These are phyloP conservation scores for Calonectris borealis DNA, from an alignment of 2,113 vertebrate species.

Conservation along the genomic window DNA sequence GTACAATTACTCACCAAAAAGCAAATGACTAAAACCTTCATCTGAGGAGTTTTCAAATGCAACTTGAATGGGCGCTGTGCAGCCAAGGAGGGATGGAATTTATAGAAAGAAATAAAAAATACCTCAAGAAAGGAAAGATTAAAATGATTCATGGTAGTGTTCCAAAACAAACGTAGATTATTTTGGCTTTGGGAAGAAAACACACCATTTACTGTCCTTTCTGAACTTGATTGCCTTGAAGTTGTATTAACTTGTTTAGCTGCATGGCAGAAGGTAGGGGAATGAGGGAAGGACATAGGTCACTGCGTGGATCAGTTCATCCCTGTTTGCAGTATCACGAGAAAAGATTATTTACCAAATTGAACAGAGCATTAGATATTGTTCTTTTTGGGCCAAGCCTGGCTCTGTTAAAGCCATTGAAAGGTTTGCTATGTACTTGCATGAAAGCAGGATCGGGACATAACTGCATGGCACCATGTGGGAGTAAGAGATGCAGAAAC, in stretches of 20 bases:
- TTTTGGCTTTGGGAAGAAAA: neutral
- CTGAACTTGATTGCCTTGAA: neutral
- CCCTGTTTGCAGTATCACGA: neutral
- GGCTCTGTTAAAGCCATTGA: neutral
- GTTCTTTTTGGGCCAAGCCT: neutral
- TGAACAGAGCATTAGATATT: neutral
- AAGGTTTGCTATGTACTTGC: neutral
- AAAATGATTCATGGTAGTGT: constrained; percentile 9
- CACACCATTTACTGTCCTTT: neutral
- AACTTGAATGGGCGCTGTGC: neutral
- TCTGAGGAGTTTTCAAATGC: constrained; percentile 17
- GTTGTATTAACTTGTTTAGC: neutral
- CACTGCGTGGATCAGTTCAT: neutral
- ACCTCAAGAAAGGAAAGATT: neutral
- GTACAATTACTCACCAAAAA: constrained; percentile 61
- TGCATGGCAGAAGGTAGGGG: neutral
- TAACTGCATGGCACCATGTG: neutral
- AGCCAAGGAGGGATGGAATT: neutral
- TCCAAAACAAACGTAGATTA: constrained; percentile 7
- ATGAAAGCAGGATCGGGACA: neutral
- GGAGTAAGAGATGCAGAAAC: neutral
- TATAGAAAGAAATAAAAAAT: constrained; percentile 4
- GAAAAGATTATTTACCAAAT: neutral
- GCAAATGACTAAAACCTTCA: constrained; percentile 29
- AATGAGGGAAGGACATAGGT: neutral